phyloP scores from a whole-genome alignment of 1,140 invertebrate genomes.

The Drosophila paulistorum region DNA sequence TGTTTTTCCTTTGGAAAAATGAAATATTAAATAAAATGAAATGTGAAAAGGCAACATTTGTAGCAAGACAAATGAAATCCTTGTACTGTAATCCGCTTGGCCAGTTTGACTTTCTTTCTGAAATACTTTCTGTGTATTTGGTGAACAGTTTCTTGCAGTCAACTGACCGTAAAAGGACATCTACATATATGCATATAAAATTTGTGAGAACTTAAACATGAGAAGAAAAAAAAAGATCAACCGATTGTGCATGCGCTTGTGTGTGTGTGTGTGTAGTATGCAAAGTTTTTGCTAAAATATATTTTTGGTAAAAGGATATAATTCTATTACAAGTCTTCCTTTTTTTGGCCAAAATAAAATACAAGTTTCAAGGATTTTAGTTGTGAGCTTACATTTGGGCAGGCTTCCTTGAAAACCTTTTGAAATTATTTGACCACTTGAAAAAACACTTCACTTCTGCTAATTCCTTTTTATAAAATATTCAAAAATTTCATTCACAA shows the following conservation, averaged over 20 bases:
- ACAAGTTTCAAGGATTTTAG: not conserved
- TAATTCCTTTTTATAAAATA: not conserved
- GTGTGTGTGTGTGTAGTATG: not conserved
- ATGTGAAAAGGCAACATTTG: conserved; percentile 26
- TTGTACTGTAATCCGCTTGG: conserved; percentile 37
- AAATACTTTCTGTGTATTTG: conserved; percentile 19
- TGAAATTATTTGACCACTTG: too few species aligned
- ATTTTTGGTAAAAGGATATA: conserved; percentile 37
- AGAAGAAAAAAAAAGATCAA: conserved; percentile 14
- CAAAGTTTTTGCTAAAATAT: conserved; percentile 23
- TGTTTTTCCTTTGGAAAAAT: not conserved
- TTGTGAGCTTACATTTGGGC: not conserved
- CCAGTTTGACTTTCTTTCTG: conserved; percentile 51
- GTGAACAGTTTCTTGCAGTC: conserved; percentile 28
- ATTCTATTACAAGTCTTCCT: conserved; percentile 51
- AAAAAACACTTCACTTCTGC: too few species aligned
- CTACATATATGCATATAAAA: conserved; percentile 68
- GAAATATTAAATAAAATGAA: conserved; percentile 19
- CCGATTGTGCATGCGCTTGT: not conserved
- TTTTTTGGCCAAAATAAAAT: conserved; percentile 1
- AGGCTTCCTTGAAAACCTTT: not conserved
- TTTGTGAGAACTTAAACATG: conserved; percentile 31
- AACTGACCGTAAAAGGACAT: conserved; percentile 51
- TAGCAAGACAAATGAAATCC: conserved; percentile 7
- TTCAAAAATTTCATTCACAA: not conserved